Conservation (phyloP, 1,140 invertebrate species). For the Drosophila sucinea region DNA sequence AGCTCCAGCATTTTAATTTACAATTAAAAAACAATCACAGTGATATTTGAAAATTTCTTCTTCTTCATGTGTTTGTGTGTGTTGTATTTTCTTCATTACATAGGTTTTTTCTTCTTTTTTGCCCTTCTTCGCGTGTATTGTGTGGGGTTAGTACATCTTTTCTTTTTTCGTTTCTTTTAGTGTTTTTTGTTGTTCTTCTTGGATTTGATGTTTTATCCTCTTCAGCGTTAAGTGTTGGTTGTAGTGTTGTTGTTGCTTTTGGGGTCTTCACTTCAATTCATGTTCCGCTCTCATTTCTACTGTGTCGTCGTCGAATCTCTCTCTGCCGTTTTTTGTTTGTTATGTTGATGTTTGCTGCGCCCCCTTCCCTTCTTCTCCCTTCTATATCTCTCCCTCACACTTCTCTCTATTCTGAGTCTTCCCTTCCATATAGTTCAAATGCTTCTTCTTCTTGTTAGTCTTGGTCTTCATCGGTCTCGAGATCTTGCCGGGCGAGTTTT, state of each 20-base stretch:
- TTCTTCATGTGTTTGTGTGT: constrained; percentile 44
- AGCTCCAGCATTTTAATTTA: constrained; percentile 83
- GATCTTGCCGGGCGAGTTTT: constrained; percentile 55
- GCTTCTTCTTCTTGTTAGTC: constrained; percentile 1
- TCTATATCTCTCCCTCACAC: constrained; percentile 12
- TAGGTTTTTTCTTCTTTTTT: constrained; percentile 51
- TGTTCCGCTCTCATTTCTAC: constrained; percentile 38
- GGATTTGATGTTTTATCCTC: constrained; percentile 37
- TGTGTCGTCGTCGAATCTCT: constrained; percentile 57
- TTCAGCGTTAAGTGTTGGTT: constrained; percentile 34
- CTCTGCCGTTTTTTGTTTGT: constrained; percentile 52
- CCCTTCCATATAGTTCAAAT: constrained; percentile 1
- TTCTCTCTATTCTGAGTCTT: constrained; percentile 3
- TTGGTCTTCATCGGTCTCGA: constrained; percentile 37
- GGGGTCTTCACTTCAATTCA: constrained; percentile 31
- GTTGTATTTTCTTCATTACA: constrained; percentile 58
- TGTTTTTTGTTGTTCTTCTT: constrained; percentile 35
- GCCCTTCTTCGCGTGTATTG: constrained; percentile 49
- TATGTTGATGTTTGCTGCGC: constrained; percentile 61
- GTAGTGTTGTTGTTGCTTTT: not conserved
- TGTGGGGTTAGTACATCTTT: constrained; percentile 27
- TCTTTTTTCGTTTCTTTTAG: constrained; percentile 16
- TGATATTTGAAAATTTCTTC: constrained; percentile 81
- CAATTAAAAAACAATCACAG: constrained; percentile 83
- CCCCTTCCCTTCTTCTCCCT: constrained; percentile 38